phyloP scores from a whole-genome alignment of 2,888 invertebrate species.

The Leptopterna dolabrata region DNA sequence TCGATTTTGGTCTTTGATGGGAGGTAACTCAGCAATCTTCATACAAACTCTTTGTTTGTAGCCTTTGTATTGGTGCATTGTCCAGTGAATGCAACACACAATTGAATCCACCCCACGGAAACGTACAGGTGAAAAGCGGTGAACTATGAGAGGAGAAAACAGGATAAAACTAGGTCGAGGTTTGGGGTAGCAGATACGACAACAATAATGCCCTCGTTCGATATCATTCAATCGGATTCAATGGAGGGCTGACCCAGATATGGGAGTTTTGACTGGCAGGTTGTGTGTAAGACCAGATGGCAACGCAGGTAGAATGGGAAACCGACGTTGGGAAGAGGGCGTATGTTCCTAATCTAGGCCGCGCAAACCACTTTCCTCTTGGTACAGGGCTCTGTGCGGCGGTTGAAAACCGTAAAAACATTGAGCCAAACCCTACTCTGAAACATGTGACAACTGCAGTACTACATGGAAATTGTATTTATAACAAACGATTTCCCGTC shows the following conservation, averaged over 20 bases:
- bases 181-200: background rate
- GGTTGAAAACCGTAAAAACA: background rate
- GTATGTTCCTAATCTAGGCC: background rate
- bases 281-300: background rate
- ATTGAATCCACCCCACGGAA: background rate
- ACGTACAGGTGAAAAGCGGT: background rate
- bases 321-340: too few relatives aligned
- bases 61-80: too few relatives aligned
- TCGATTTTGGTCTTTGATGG: too few relatives aligned
- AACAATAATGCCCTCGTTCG: background rate
- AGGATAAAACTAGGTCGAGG: background rate
- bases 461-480: too few relatives aligned
- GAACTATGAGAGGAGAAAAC: background rate
- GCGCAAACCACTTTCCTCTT: background rate
- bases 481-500: too few relatives aligned
- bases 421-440: too few relatives aligned
- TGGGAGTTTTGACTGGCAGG: background rate
- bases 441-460: too few relatives aligned
- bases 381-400: background rate
- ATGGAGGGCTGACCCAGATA: background rate
- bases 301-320: background rate
- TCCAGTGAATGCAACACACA: background rate
- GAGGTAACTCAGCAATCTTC: too few relatives aligned
- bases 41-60: too few relatives aligned
- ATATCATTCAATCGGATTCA: background rate